Evolutionary conservation across 1,140 invertebrate genomes (phyloP).

Genomic region (Drosophila nannoptera): DNA sequence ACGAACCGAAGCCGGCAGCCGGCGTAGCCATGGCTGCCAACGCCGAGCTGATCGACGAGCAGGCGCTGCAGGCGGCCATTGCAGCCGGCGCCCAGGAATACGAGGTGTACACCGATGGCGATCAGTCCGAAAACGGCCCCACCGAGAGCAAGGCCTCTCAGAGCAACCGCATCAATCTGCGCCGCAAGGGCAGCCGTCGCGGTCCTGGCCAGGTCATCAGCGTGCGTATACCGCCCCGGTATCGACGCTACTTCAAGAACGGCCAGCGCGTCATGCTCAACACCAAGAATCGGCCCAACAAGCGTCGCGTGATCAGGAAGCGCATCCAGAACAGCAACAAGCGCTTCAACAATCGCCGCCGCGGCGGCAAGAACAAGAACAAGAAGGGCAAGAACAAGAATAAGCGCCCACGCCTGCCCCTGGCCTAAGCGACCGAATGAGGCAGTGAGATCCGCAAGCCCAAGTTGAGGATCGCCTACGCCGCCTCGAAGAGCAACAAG

Average conservation of each 20-base stretch:
- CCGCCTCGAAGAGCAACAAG: not conserved
- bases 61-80: constrained; percentile 65
- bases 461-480: not conserved
- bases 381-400: constrained; percentile 55
- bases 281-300: constrained; percentile 50
- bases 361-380: constrained; percentile 47
- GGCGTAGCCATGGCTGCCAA: constrained; percentile 38
- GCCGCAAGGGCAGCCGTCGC: constrained; percentile 64
- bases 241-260: constrained; percentile 76
- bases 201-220: constrained; percentile 66
- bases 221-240: constrained; percentile 66
- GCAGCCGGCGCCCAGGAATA: constrained; percentile 73
- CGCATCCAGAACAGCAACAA: constrained; percentile 51
- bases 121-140: constrained; percentile 41
- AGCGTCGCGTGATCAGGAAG: constrained; percentile 61
- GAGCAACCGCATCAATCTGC: constrained; percentile 59
- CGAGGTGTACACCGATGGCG: constrained; percentile 53
- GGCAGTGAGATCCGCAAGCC: not conserved
- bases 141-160: constrained; percentile 60
- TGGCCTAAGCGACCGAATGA: constrained; percentile 24
- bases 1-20: constrained; percentile 8
- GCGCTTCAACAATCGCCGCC: constrained; percentile 41
- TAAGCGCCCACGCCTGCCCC: constrained; percentile 56
- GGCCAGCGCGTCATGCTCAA: constrained; percentile 75
- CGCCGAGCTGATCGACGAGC: constrained; percentile 60